A percentile compares a stretch with the other conserved stretches of the same genome.
These are phyloP conservation scores for Xenopus tropicalis DNA, from an alignment of 2,113 vertebrate genomes.

Conservation along the genomic window DNA sequence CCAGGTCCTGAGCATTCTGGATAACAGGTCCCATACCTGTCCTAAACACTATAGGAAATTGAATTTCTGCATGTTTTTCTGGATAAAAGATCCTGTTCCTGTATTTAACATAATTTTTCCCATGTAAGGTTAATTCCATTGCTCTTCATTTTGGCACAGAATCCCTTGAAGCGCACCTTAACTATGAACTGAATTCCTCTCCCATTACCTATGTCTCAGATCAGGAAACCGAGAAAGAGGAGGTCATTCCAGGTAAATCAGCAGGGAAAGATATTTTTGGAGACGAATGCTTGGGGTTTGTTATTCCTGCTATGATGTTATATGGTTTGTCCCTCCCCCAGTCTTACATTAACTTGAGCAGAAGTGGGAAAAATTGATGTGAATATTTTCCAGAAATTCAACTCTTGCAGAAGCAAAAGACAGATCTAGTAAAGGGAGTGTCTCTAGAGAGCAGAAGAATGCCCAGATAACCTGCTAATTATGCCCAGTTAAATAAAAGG, in stretches of 20 bases:
- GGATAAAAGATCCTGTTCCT: too few species aligned
- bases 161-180: neutral
- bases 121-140: neutral
- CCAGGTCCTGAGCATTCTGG: too few species aligned
- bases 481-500: neutral
- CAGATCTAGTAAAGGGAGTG: neutral
- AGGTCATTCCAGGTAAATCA: slow-evolving; percentile 26
- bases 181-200: slow-evolving; percentile 3
- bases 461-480: neutral
- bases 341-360: neutral
- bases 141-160: neutral
- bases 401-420: neutral
- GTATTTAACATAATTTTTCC: too few species aligned
- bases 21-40: too few species aligned
- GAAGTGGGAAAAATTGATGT: neutral
- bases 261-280: neutral
- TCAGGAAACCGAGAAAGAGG: neutral
- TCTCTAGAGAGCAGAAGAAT: neutral
- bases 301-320: neutral
- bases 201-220: slow-evolving; percentile 3
- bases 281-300: neutral
- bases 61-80: too few species aligned
- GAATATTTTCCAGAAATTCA: neutral
- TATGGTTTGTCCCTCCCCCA: neutral
- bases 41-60: too few species aligned